Base-by-base conservation (phyloP, 2,888 invertebrate genomes). In the Papilio demoleus region DNA sequence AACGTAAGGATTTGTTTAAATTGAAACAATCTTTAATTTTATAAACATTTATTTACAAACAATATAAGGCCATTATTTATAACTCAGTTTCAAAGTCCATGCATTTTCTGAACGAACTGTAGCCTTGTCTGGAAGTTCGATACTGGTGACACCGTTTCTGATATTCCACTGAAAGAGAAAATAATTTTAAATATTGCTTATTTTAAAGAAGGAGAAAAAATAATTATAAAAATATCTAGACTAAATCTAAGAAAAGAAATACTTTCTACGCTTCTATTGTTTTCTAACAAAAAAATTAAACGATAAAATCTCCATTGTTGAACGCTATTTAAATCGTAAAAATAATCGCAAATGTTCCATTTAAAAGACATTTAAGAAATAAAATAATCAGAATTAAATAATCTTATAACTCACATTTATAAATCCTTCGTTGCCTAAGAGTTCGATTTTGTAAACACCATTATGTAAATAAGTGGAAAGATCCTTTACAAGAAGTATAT, bases 81-180 rank as follows among this genome's bases (percentile, higher is more conserved):
- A 73, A 59, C 75, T 74, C 70, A 86, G 76, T 66, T 87, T 93
- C 17, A 94, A 74, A 1, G 89, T 85, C 92, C 93, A 94, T 11
- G 92, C 93, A 75, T 88, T 74, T 53, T 86, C 73, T 11, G 90
- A 91, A 65, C 76, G 81, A 0, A 90, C 86, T 4, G 70, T 77
- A 9, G 88, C 82, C 77, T 85, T 88, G 65, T 90, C 82, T 0
- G 93, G 93, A 5, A 94, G 77, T 22, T 75, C 77, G 38, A 90
- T 83, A 0, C 82, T 74, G 8, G 83, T 80, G 31, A 83, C 74
- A 12, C 86, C 87, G 6, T 78, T 79, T 12, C 66, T 72, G 42
- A 83, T 81, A n/a, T 73, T 76, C 89, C 91, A 93, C 93, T 93
- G 86, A 72, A 93, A 93, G 67, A 76, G 75, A 77, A 74, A 73